phyloP scores from a whole-genome alignment of 2,113 vertebrate species.

The Polypterus senegalus region DNA sequence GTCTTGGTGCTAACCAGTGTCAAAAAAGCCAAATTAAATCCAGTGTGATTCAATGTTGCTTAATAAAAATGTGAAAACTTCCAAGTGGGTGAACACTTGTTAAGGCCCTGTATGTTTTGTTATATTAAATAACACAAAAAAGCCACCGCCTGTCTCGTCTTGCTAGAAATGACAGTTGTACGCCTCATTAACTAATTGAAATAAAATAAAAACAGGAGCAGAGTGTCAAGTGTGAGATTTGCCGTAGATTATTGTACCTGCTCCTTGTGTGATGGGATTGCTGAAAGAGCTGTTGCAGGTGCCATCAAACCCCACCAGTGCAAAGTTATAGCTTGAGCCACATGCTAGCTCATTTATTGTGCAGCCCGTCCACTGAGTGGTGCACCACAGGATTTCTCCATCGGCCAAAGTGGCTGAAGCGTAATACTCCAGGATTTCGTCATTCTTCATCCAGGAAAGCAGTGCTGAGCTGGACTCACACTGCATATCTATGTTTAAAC shows the following conservation, averaged over 20 bases:
- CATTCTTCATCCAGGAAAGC: constrained; percentile 35
- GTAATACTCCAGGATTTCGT: constrained; percentile 27
- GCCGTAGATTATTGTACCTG: constrained; percentile 32
- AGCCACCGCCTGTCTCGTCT: too few species aligned
- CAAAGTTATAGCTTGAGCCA: constrained; percentile 43
- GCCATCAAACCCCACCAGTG: constrained; percentile 41
- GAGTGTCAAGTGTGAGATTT: too few species aligned
- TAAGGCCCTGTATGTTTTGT: too few species aligned
- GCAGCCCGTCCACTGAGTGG: constrained; percentile 28
- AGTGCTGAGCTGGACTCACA: constrained; percentile 36
- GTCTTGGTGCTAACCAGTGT: too few species aligned
- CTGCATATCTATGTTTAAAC: constrained; percentile 25
- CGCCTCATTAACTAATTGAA: too few species aligned
- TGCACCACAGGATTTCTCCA: constrained; percentile 30
- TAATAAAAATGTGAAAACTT: too few species aligned
- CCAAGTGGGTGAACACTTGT: too few species aligned
- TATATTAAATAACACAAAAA: too few species aligned
- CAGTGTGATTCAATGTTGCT: too few species aligned
- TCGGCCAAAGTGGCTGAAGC: constrained; percentile 30
- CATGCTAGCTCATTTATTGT: constrained; percentile 37
- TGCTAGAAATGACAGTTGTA: too few species aligned
- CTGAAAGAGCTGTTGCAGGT: constrained; percentile 49
- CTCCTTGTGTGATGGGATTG: constrained; percentile 23
- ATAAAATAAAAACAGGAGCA: too few species aligned
- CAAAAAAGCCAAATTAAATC: too few species aligned